These are phyloP conservation scores for Eulithis testata DNA, from an alignment of 2,888 invertebrate species.

Conservation along the genomic window DNA sequence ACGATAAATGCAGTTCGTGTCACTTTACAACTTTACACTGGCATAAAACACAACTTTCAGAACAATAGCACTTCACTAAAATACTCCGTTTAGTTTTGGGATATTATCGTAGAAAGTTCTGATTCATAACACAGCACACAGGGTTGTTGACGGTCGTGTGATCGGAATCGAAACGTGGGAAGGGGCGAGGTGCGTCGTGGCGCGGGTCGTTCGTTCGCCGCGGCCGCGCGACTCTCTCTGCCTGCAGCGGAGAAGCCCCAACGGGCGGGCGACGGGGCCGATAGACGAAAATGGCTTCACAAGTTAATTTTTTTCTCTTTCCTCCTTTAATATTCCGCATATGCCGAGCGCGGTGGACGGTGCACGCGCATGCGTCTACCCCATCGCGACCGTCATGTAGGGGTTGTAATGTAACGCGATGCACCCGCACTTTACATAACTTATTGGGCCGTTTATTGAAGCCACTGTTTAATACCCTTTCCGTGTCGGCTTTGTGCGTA, in stretches of 20 bases:
- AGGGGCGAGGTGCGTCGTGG: slow-evolving; percentile 31
- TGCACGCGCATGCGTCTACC: slow-evolving; percentile 82
- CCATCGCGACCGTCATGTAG: slow-evolving; percentile 58
- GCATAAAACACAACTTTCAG: slow-evolving; percentile 54
- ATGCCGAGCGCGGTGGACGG: slow-evolving; percentile 77
- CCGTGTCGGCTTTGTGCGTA: slow-evolving; percentile 76
- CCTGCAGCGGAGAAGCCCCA: slow-evolving; percentile 67
- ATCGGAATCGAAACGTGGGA: slow-evolving; percentile 57
- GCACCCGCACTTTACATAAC: slow-evolving; percentile 83
- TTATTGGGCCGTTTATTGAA: slow-evolving; percentile 82
- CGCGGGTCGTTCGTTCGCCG: slow-evolving; percentile 59
- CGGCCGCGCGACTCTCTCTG: slow-evolving; percentile 75
- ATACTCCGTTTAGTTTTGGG: slow-evolving; percentile 15
- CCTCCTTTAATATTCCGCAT: slow-evolving; percentile 85
- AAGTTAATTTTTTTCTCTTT: slow-evolving; percentile 85
- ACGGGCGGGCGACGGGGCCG: slow-evolving; percentile 76
- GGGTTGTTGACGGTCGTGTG: slow-evolving; percentile 66
- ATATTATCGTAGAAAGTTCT: slow-evolving; percentile 24
- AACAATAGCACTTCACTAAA: slow-evolving; percentile 73
- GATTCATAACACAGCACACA: slow-evolving; percentile 59
- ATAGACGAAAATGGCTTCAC: slow-evolving; percentile 85
- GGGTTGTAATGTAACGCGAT: slow-evolving; percentile 82
- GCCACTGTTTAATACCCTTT: slow-evolving; percentile 81
- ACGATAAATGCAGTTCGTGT: slow-evolving; percentile 50
- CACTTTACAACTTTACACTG: slow-evolving; percentile 60